These are phyloP conservation scores for Eilema caniola DNA, from an alignment of 2,888 invertebrate species.

Conservation along the genomic window DNA sequence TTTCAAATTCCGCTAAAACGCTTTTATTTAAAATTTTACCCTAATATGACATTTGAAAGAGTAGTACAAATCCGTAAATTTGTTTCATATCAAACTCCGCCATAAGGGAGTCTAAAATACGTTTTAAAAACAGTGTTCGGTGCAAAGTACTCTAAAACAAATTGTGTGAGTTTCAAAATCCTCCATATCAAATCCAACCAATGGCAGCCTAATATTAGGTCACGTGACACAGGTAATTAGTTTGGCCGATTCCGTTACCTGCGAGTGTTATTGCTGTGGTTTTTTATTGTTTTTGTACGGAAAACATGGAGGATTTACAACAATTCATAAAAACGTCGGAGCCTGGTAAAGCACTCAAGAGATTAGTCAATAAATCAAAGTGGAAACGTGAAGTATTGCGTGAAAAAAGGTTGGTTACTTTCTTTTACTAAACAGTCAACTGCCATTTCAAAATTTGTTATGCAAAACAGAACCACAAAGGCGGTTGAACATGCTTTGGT, in stretches of 20 bases:
- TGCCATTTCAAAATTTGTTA: conserved; percentile 25
- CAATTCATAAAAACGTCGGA: conserved; percentile 30
- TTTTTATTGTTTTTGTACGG: conserved; percentile 16
- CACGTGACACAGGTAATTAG: conserved; percentile 18
- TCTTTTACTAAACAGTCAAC: conserved; percentile 30
- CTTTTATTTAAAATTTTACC: neutral
- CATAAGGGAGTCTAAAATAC: conserved; percentile 15
- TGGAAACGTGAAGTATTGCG: conserved; percentile 30
- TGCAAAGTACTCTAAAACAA: conserved; percentile 22
- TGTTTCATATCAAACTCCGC: neutral
- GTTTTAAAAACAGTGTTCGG: conserved; percentile 16
- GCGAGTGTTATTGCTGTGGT: conserved; percentile 19
- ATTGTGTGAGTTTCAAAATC: conserved; percentile 21
- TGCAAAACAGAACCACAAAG: conserved; percentile 23
- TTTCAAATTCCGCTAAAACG: conserved; percentile 1
- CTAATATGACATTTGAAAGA: neutral
- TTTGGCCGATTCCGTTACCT: conserved; percentile 22
- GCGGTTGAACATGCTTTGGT: conserved; percentile 22
- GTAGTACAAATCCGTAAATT: neutral
- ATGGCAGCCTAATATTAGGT: conserved; percentile 20
- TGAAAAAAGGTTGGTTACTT: conserved; percentile 26
- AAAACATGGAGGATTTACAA: conserved; percentile 27
- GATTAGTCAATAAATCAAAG: conserved; percentile 25
- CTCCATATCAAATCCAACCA: conserved; percentile 17
- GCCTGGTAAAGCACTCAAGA: conserved; percentile 27